Conservation (phyloP, 2,888 invertebrate genomes). For the Amphiduros pacificus region DNA sequence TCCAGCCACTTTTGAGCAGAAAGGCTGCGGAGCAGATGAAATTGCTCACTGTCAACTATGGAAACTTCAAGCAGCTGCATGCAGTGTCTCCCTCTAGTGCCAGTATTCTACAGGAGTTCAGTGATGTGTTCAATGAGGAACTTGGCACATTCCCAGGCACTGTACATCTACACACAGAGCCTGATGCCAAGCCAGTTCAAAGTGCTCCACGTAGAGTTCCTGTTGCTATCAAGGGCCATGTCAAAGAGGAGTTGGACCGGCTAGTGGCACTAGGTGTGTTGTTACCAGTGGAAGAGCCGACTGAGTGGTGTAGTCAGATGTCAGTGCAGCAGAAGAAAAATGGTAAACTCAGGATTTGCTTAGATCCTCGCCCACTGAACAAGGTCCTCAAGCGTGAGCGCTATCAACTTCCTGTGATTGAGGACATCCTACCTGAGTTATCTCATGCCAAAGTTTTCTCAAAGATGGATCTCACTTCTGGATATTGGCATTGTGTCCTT, state of each 20-base stretch:
- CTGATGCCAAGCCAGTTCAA: no score
- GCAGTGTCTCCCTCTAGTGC: no score
- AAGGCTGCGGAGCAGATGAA: no score
- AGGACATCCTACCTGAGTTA: conserved; percentile 28
- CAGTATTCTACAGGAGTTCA: no score
- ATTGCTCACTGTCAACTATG: no score
- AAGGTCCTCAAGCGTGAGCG: conserved; percentile 22
- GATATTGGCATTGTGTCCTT: conserved; percentile 25
- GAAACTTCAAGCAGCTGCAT: no score
- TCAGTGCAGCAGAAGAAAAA: conserved; percentile 20
- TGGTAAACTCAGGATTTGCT: conserved; percentile 28
- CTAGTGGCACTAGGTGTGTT: not conserved
- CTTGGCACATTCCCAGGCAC: no score
- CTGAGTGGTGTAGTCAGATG: conserved; percentile 20
- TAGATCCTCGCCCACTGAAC: conserved; percentile 25
- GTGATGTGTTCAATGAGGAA: no score
- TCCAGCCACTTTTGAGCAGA: no score
- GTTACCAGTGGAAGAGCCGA: not conserved
- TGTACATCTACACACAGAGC: no score
- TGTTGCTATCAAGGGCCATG: no score
- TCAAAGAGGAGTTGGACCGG: not conserved
- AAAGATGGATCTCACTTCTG: conserved; percentile 31
- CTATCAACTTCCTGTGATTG: conserved; percentile 25
- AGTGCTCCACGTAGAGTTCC: no score
- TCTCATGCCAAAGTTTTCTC: conserved; percentile 23